These are phyloP conservation scores for Cepaea nemoralis DNA, from an alignment of 1,140 invertebrate genomes.

Conservation along the genomic window DNA sequence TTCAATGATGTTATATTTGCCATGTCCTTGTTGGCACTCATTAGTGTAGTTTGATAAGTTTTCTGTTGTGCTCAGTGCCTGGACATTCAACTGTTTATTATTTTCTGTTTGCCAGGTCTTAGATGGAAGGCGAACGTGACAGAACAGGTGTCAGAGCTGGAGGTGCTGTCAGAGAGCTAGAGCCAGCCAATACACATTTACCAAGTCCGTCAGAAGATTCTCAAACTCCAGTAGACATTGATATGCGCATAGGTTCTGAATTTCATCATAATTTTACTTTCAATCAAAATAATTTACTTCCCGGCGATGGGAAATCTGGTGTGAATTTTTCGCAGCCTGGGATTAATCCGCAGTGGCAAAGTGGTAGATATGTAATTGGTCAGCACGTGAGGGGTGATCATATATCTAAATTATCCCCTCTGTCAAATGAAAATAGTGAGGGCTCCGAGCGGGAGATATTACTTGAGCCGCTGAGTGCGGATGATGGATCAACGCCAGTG, in stretches of 20 bases:
- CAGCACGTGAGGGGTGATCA: neutral
- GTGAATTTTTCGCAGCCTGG: neutral
- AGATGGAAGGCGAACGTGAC: neutral
- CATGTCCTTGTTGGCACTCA: too few relatives aligned
- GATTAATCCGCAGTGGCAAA: neutral
- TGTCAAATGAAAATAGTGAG: conserved; percentile 14
- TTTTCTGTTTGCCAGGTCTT: neutral
- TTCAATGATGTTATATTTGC: too few relatives aligned
- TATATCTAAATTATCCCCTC: neutral
- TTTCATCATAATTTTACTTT: neutral
- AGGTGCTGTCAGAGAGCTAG: neutral
- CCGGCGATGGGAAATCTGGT: neutral
- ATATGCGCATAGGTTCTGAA: neutral
- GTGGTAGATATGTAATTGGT: neutral
- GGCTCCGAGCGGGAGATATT: conserved; percentile 7
- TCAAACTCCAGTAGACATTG: neutral
- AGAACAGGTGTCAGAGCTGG: neutral
- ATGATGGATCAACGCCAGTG: neutral
- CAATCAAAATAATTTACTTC: neutral
- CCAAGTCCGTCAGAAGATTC: neutral
- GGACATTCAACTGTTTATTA: too few relatives aligned
- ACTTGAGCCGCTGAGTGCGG: conserved; percentile 4
- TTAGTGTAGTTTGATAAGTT: too few relatives aligned
- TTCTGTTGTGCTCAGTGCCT: too few relatives aligned
- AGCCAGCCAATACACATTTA: neutral